Base-by-base conservation (phyloP, 2,113 vertebrate species). In the Furnarius figulus region DNA sequence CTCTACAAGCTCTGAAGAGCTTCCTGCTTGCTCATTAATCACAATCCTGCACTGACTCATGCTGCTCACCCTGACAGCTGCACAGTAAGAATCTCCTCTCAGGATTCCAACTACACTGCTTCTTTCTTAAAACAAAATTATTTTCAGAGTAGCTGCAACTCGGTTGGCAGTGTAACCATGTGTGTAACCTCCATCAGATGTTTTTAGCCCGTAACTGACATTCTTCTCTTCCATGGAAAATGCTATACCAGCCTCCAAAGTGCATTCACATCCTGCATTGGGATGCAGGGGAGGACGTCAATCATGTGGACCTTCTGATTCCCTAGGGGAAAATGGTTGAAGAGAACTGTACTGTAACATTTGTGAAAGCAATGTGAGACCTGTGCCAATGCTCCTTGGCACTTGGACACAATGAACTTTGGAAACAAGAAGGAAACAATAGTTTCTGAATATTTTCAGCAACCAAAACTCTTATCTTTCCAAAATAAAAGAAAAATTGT, bases 81-180 rank as follows among this genome's bases (percentile, higher is more conserved):
- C 56, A 53, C 19, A 67, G 31, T 13, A 71, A 49, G 18, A 39
- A 53, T 50, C 79, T 75, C 67, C 67, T 42, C 66, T 85, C 20
- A 56, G 37, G 5, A 88, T 52, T 24, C 24, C 31, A 65, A 83
- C 22, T 47, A 47, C 10, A 24, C 3, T 44, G 19, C 3, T 44
- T 70, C 21, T 81, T 81, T 84, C 68, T 91, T n/a, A 53, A 65
- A 75, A 44, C 30, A 78, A 40, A 81, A 70, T 35, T 35, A 52
- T 66, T 90, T 91, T 87, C 46, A 93, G n/a, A 76, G 27, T 59
- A 52, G 46, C 46, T 80, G 61, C 55, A n/a, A 53, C 22, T 62
- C 0, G 0, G 5, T 42, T 62, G 40, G 24, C 44, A 87, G 70
- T 13, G 42, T 39, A 91, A 56, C 12, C n/a, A 28, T 0, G 1